Evolutionary conservation across 2,888 invertebrate species (phyloP).

Genomic region (Schizotus pectinicornis): DNA sequence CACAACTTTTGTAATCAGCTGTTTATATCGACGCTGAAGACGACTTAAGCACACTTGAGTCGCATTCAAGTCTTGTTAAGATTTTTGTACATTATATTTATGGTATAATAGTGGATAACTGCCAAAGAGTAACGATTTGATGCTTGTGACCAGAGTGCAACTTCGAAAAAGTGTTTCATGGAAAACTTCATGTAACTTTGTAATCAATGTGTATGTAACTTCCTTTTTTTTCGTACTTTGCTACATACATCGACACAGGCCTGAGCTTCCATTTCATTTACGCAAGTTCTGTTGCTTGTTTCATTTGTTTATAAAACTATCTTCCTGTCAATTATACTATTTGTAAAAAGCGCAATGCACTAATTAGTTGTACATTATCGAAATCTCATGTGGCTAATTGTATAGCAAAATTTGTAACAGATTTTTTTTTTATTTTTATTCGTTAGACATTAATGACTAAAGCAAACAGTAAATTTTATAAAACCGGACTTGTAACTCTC

Average conservation of each 20-base stretch:
- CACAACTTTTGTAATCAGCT: slow-evolving; percentile 30
- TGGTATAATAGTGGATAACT: slow-evolving; percentile 41
- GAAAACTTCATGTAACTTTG: slow-evolving; percentile 28
- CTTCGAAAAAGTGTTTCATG: slow-evolving; percentile 26
- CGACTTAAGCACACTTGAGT: slow-evolving; percentile 10
- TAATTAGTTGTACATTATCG: slow-evolving; percentile 14
- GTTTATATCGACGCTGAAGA: slow-evolving; percentile 17
- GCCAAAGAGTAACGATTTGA: slow-evolving; percentile 47
- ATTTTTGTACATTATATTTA: slow-evolving; percentile 29
- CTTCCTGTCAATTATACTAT: no score
- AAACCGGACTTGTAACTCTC: no score
- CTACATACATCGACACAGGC: slow-evolving; percentile 42
- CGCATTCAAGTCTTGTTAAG: neutral
- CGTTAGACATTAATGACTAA: no score
- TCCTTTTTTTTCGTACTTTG: slow-evolving; percentile 16
- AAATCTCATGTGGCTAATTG: slow-evolving; percentile 13
- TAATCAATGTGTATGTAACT: slow-evolving; percentile 27
- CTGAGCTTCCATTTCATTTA: slow-evolving; percentile 29
- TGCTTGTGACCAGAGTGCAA: slow-evolving; percentile 37
- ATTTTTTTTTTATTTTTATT: no score
- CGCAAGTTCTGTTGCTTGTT: slow-evolving; percentile 7
- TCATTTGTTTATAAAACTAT: no score
- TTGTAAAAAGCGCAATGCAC: no score
- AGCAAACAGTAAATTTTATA: no score
- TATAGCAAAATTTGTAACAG: no score